Evolutionary conservation across 53 echinoderm and acorn worm species (phyloP).

Genomic region (Holothuria scabra): DNA sequence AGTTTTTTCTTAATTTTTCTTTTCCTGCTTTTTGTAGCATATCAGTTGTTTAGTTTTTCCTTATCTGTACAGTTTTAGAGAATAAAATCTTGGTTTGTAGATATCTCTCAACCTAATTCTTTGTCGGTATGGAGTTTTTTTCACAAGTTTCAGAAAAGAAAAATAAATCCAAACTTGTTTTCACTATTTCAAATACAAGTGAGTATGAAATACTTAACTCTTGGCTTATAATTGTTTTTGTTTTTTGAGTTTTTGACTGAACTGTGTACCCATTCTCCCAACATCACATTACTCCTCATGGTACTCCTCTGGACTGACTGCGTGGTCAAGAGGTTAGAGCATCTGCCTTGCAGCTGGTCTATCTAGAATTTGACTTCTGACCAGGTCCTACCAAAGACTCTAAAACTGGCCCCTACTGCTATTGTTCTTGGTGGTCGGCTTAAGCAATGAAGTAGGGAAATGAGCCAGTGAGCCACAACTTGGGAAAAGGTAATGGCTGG

Average conservation of each 20-base stretch:
- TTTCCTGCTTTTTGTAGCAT: slow-evolving; percentile 21
- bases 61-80: slow-evolving; percentile 39
- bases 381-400: no score
- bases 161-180: slow-evolving; percentile 36
- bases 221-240: neutral
- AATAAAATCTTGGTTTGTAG: slow-evolving; percentile 39
- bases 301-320: no score
- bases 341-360: no score
- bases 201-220: slow-evolving; percentile 18
- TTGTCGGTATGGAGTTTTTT: slow-evolving; percentile 41
- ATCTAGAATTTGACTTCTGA: no score
- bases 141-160: slow-evolving; percentile 39
- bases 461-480: no score
- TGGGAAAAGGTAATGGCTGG: no score
- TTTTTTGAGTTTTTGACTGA: neutral
- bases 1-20: neutral
- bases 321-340: no score
- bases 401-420: no score
- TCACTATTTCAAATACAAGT: slow-evolving; percentile 43
- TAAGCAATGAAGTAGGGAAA: no score
- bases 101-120: slow-evolving; percentile 38
- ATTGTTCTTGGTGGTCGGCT: no score
- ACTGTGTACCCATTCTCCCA: no score
- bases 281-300: no score
- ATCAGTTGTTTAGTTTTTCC: slow-evolving; percentile 3